Base-by-base conservation (phyloP, 2,113 vertebrate species). In the Antigone vipio region DNA sequence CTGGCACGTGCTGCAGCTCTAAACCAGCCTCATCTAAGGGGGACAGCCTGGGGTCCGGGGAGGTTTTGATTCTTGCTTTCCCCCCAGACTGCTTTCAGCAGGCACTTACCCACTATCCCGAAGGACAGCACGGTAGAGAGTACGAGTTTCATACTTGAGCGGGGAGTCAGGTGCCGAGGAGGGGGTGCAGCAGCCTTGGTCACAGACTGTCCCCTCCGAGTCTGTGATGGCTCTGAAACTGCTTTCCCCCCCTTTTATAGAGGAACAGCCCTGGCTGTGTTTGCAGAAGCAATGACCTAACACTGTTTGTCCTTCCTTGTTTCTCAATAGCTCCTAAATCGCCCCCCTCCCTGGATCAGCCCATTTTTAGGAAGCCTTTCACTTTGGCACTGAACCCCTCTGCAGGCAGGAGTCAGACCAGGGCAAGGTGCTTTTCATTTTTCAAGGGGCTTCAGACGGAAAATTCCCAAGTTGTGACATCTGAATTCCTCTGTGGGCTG, bases 251-350 rank as follows among this genome's bases (percentile, higher is more conserved):
- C 83, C 58, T 97, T 98, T 97, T 98, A 98, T 98, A 98, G 96
- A 88, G 59, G n/a, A 90, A 58, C 76, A 63, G 74, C 82, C 55
- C 82, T 93, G 90, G 94, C 96, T 71, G 74, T 92, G 92, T 97
- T 98, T 97, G 97, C 97, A 97, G 82, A 96, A 97, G 95, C 89
- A 86, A 95, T 97, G 97, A 97, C 97, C 97, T 97, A 97, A 97
- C 71, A 4, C 91, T 97, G 94, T 97, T 98, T 98, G 95, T 97
- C 94, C 95, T 97, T 96, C 97, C 94, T 97, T 83, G 91, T 98
- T 98, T 96, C 97, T 97, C 97, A 97, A 98, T 97, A 96, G 91
- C 80, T 94, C 45, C 77, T 66, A 76, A 85, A 88, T 94, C 58
- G 18, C 76, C 45, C 83, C 89, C 78, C 86, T 69, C 72, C 53